phyloP scores from a whole-genome alignment of 2,797 vertebrate species.

The Anisognathus igniventris region DNA sequence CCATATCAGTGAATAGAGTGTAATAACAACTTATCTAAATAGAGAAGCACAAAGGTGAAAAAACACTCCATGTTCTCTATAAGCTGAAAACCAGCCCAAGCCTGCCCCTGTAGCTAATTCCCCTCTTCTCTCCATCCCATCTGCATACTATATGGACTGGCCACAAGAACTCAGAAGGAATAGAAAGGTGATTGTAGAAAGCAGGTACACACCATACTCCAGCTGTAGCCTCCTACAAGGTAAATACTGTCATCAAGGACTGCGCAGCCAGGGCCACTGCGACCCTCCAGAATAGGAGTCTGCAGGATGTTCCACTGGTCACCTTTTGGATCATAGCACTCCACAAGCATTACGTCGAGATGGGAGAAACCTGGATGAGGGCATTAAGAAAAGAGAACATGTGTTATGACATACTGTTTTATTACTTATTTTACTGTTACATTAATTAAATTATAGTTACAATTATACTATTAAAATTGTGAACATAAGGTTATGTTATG shows the following conservation, averaged over 20 bases:
- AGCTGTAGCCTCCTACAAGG: constrained; percentile 97
- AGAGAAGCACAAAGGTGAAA: neutral
- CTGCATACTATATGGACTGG: no score
- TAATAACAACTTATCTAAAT: neutral
- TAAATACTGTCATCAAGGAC: constrained; percentile 95
- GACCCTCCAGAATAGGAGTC: constrained; percentile 95
- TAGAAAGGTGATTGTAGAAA: neutral
- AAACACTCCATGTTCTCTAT: neutral
- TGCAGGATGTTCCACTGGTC: constrained; percentile 99
- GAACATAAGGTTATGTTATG: no score
- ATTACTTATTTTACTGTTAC: neutral
- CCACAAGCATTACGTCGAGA: constrained; percentile 97
- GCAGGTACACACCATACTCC: constrained; percentile 90
- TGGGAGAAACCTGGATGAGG: constrained; percentile 89
- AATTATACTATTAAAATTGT: neutral
- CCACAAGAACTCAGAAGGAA: neutral
- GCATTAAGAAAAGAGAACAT: neutral
- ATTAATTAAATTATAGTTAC: neutral
- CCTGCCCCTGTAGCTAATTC: neutral
- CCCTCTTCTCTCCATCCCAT: neutral
- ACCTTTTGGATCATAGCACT: constrained; percentile 96
- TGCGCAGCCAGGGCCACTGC: constrained; percentile 94
- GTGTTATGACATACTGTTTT: neutral
- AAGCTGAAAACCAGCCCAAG: neutral
- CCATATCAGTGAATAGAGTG: neutral